These are phyloP conservation scores for Melanotaenia boesemani DNA, from an alignment of 2,797 vertebrate genomes.

Conservation along the genomic window DNA sequence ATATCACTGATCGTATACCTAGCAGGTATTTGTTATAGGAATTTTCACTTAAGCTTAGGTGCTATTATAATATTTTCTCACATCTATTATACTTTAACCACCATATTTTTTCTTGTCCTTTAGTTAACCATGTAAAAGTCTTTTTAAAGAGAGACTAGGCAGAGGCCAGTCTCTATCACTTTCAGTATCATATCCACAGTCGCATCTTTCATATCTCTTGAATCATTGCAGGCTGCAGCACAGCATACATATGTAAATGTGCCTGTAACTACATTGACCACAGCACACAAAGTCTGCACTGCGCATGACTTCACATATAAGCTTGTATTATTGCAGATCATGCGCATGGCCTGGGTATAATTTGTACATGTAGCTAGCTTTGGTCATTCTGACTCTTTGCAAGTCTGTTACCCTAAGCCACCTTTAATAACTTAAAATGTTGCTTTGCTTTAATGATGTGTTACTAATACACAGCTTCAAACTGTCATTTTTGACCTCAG, in stretches of 20 bases:
- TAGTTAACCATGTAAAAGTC: background rate
- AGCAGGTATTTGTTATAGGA: conserved; percentile 21
- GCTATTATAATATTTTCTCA: no score
- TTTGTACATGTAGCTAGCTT: conserved; percentile 50
- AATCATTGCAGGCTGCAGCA: background rate
- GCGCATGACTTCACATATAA: conserved; percentile 5
- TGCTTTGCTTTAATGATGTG: conserved; percentile 25
- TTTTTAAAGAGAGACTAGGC: background rate
- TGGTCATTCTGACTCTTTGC: conserved; percentile 25
- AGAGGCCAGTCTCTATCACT: background rate
- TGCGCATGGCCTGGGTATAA: conserved; percentile 41
- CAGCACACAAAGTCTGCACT: conserved; percentile 26
- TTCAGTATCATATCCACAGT: conserved; percentile 6
- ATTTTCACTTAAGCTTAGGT: conserved; percentile 23
- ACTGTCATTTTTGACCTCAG: conserved; percentile 13
- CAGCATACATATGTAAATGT: conserved; percentile 27
- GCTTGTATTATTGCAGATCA: conserved; percentile 10
- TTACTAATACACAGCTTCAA: conserved; percentile 12
- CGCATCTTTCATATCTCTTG: conserved; percentile 4
- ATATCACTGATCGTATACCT: conserved; percentile 50
- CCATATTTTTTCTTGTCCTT: background rate
- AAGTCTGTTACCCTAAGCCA: conserved; percentile 10
- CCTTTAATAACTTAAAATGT: conserved; percentile 33
- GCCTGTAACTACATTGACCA: conserved; percentile 9
- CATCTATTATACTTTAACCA: conserved; percentile 7